phyloP scores from a whole-genome alignment of 2,797 vertebrate genomes.

The Acanthornis magna region DNA sequence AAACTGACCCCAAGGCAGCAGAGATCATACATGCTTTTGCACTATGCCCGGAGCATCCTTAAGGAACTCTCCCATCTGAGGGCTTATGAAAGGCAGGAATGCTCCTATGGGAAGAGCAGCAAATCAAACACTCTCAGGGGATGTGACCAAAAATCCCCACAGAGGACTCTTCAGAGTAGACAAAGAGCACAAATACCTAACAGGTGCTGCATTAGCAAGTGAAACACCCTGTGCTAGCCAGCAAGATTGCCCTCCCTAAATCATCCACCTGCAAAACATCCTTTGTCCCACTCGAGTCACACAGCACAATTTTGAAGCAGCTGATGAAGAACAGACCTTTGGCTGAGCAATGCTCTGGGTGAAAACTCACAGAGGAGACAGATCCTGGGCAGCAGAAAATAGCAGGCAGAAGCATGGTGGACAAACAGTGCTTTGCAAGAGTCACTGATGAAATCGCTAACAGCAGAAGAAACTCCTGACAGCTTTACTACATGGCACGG shows the following conservation, averaged over 20 bases:
- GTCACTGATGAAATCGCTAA: neutral
- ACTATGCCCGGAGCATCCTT: neutral
- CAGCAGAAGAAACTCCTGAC: neutral
- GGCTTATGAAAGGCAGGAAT: neutral
- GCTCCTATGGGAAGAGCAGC: neutral
- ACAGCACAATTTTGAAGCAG: neutral
- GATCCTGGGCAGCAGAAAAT: neutral
- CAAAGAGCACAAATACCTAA: neutral
- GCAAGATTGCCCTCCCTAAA: neutral
- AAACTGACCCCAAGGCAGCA: neutral
- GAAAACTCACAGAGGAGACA: neutral
- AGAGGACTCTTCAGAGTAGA: neutral
- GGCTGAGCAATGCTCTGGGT: rapidly evolving
- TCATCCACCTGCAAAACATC: neutral
- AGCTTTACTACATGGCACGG: neutral
- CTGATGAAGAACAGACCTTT: neutral
- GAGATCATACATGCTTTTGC: neutral
- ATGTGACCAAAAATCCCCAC: neutral
- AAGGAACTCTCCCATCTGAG: neutral
- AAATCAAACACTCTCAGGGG: neutral
- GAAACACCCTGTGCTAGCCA: neutral
- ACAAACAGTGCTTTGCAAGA: neutral
- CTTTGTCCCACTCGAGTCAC: neutral
- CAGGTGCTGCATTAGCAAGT: neutral
- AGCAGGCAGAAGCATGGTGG: neutral